These are phyloP conservation scores for Syngnathus rostellatus DNA, from an alignment of 2,797 vertebrate species.

Conservation along the genomic window DNA sequence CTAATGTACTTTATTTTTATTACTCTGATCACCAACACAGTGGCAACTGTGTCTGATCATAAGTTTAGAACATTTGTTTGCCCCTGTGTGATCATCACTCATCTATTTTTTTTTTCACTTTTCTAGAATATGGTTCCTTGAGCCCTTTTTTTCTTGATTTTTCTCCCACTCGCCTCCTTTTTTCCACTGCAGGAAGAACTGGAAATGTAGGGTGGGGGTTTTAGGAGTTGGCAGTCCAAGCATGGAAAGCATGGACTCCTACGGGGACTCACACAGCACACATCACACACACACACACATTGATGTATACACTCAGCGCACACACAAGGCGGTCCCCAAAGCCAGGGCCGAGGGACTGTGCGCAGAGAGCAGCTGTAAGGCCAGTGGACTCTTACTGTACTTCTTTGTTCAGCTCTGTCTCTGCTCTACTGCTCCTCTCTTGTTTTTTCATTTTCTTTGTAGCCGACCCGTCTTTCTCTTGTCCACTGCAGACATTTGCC, in stretches of 20 bases:
- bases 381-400: constrained; percentile 64
- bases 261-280: constrained; percentile 32
- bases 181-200: constrained; percentile 41
- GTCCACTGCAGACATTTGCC: not conserved
- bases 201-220: constrained; percentile 39
- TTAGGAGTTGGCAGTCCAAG: constrained; percentile 50
- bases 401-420: constrained; percentile 62
- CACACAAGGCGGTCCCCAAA: constrained; percentile 21
- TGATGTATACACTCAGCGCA: constrained; percentile 17
- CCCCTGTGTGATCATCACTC: not conserved
- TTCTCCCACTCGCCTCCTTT: constrained; percentile 11
- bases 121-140: not conserved
- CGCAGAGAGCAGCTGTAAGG: constrained; percentile 59
- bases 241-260: constrained; percentile 59
- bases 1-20: no score
- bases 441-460: constrained; percentile 6
- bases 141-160: constrained; percentile 9
- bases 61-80: not conserved
- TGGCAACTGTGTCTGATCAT: not conserved
- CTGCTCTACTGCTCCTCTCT: constrained; percentile 37
- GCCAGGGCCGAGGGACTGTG: constrained; percentile 39
- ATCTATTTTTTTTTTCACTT: not conserved
- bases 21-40: no score
- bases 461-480: not conserved
- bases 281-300: constrained; percentile 15